Base-by-base conservation (phyloP, 2,888 invertebrate species). In the Nebria brevicollis region DNA sequence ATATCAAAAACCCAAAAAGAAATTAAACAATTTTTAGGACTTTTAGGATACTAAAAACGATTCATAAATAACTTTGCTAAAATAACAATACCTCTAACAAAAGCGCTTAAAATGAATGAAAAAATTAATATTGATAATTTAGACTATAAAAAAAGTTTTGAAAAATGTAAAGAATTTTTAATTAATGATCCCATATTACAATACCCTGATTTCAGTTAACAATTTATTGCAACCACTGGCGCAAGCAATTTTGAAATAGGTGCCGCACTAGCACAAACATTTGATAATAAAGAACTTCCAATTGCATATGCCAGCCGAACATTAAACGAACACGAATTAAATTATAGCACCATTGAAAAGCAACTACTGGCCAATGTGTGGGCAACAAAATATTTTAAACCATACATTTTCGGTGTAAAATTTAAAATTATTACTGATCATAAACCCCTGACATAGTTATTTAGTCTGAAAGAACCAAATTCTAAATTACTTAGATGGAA, bases 161-260 rank as follows among this genome's bases (percentile, higher is more conserved):
- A 84, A 54, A 74, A 42, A 64, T 83, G 80, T 66, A 84, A 84
- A 78, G 75, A 75, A 11, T 54, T 84, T 0, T 64, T 84, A 75
- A 79, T 64, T 3, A 83, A 83, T 75, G 73, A 75, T 26, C 84
- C 83, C 11, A 82, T 84, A 41, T 65, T 87, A 65, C 83, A 85
- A 83, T 85, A 85, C 77, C 85, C 86, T 0, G 85, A 87, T 79
- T 86, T 86, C 77, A 68, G 54, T 1, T 85, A 85, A 84, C 83
- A 82, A 1, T 87, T 86, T 82, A 82, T 83, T 11, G 41, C 87
- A 20, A 86, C 85, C 0, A 86, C 84, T 0, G 87, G 87, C 76
- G 86, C 86, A 0, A 83, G 83, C n/a, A 83, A 85, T 66, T 72
- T 82, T 11, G 85, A 85, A 0, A 42, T 86, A n/a, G 86, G 85